phyloP scores from a whole-genome alignment of 1,140 invertebrate species.

The Zaprionus africanus region DNA sequence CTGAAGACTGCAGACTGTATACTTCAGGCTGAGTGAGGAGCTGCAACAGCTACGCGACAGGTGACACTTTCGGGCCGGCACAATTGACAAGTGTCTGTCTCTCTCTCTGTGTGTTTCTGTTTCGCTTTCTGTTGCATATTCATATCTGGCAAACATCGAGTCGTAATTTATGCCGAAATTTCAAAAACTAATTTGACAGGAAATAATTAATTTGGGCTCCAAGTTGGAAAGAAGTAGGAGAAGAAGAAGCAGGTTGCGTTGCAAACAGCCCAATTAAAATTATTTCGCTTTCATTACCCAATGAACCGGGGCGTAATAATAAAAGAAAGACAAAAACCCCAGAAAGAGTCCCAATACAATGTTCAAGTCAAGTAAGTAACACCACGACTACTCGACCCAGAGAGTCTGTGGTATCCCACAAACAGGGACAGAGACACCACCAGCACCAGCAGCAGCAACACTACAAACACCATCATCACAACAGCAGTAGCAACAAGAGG shows the following conservation, averaged over 20 bases:
- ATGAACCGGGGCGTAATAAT: slow-evolving; percentile 69
- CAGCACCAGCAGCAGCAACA: slow-evolving; percentile 46
- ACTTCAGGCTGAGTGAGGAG: background rate
- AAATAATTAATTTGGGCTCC: slow-evolving; percentile 78
- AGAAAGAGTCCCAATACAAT: slow-evolving; percentile 16
- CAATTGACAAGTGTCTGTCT: background rate
- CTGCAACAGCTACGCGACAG: slow-evolving; percentile 46
- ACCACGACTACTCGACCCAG: background rate
- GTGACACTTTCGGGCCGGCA: slow-evolving; percentile 59
- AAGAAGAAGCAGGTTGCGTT: slow-evolving; percentile 38
- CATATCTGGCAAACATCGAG: slow-evolving; percentile 37
- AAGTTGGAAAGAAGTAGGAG: slow-evolving; percentile 28
- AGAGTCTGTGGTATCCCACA: slow-evolving; percentile 5
- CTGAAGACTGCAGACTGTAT: slow-evolving; percentile 9
- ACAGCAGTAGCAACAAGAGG: slow-evolving; percentile 6
- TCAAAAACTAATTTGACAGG: slow-evolving; percentile 78
- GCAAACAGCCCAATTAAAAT: slow-evolving; percentile 74
- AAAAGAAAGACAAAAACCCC: slow-evolving; percentile 35
- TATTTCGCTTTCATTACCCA: slow-evolving; percentile 82
- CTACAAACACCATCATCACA: slow-evolving; percentile 36
- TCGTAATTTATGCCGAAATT: slow-evolving; percentile 65
- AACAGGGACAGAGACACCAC: slow-evolving; percentile 25
- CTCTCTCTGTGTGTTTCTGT: background rate
- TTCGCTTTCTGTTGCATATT: slow-evolving; percentile 59
- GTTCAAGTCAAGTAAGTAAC: slow-evolving; percentile 29